Conservation (phyloP, 1,140 invertebrate species). For the Colletes gigas region DNA sequence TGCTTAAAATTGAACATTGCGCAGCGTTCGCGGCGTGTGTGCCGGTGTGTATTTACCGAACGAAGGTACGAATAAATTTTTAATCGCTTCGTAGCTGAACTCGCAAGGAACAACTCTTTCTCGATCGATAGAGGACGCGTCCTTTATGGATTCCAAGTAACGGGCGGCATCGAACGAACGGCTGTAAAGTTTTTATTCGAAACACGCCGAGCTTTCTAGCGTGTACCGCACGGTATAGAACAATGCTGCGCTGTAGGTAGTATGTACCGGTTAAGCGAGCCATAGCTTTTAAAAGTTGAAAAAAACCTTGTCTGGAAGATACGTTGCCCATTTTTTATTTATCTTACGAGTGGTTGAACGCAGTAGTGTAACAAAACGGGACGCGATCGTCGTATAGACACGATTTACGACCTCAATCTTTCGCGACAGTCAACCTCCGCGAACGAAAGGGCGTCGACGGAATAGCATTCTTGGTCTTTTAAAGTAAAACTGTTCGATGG, state of each 20-base stretch:
- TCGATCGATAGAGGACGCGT: constrained; percentile 11
- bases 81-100: neutral
- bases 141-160: constrained; percentile 5
- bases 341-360: neutral
- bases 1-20: too few relatives aligned
- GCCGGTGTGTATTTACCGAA: neutral
- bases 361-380: neutral
- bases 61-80: neutral
- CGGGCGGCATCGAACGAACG: neutral
- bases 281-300: too few relatives aligned
- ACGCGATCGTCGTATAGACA: neutral
- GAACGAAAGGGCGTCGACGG: neutral
- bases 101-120: neutral
- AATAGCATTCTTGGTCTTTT: neutral
- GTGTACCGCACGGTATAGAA: too few relatives aligned
- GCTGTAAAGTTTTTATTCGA: neutral
- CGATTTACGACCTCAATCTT: neutral
- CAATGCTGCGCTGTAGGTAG: too few relatives aligned
- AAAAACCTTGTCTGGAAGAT: too few relatives aligned
- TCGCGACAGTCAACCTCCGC: neutral
- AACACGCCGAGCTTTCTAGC: neutral
- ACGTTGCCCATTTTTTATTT: neutral
- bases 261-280: too few relatives aligned
- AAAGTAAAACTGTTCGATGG: neutral
- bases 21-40: too few relatives aligned